Conservation (phyloP, 2,113 vertebrate species). For the Coptodon bakossiorum region DNA sequence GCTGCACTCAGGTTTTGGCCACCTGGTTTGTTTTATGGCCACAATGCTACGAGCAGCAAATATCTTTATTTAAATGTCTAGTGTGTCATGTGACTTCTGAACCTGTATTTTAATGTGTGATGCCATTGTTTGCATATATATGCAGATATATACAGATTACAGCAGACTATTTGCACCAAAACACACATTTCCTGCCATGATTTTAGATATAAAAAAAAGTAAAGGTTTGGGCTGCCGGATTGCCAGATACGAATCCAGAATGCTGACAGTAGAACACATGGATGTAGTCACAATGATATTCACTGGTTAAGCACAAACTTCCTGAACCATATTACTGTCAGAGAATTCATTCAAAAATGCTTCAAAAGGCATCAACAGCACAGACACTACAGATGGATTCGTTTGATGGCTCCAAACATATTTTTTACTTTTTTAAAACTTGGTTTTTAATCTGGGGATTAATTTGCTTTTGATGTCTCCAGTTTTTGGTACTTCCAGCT, state of each 20-base stretch:
- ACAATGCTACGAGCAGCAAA: background rate
- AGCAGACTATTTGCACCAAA: background rate
- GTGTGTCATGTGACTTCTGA: background rate
- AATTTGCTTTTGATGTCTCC: background rate
- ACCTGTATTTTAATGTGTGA: fast-evolving
- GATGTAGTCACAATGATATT: background rate
- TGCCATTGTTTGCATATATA: background rate
- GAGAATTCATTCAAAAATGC: background rate
- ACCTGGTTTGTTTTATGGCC: background rate
- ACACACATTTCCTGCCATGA: background rate
- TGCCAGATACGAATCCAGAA: background rate
- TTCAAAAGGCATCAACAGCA: background rate
- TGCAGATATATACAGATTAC: background rate
- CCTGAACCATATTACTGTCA: background rate
- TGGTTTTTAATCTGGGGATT: background rate
- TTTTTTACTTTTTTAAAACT: background rate
- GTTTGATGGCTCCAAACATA: background rate
- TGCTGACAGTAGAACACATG: fast-evolving
- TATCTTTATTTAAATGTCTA: background rate
- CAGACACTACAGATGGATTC: background rate
- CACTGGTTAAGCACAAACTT: background rate
- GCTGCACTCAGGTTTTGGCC: slow-evolving; percentile 2
- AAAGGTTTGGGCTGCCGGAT: background rate
- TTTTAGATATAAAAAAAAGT: fast-evolving
- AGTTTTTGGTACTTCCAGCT: background rate